Evolutionary conservation across 1,140 invertebrate genomes (phyloP), one percentile per base, ranked within the genome.

Genomic region (Caenorhabditis tropicalis): DNA sequence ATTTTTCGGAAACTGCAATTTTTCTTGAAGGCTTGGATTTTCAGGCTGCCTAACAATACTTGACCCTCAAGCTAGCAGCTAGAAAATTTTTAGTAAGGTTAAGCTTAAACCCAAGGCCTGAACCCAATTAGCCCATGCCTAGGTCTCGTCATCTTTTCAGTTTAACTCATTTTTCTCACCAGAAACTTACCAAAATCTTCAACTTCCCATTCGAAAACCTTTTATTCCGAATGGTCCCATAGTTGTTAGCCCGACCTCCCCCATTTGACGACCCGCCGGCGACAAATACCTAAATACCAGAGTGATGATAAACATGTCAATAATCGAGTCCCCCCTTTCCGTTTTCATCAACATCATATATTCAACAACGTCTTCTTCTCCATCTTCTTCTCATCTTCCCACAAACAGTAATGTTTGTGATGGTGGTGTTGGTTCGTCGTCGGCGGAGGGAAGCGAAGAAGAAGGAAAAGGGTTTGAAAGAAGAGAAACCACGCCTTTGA

Each of bases 281-380:
- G 58, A 36, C 36, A 36, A 65, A 65, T 43, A 74, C 65, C 36
- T 74, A 43, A 65, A 65, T 74, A 39, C 65, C 65, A 39, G n/a
- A n/a, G 43, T 46, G 36, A 74, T 74, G 65, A 74, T 74, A 74
- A 74, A 43, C 65, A 43, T 74, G 65, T 74, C 65, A 74, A 74
- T 74, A 74, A 74, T 74, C 65, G 24, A 65, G 36, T 39, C 65
- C 15, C 29, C 33, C 43, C 9, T n/a, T 58, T 31, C n/a, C 56
- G 3, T n/a, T 16, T 36, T 46, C 65, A 74, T 46, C 65, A 74
- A 24, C 65, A 74, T 24, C 65, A 74, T 74, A 43, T 43, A 6
- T n/a, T n/a, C n/a, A n/a, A n/a, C 65, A 74, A 36, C 65, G 16
- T 74, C 12, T 74, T 24, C 65, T 74, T 43, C 36, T 36, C 16